These are phyloP conservation scores for Lasius fuliginosus DNA, from an alignment of 2,888 invertebrate species.

Conservation along the genomic window DNA sequence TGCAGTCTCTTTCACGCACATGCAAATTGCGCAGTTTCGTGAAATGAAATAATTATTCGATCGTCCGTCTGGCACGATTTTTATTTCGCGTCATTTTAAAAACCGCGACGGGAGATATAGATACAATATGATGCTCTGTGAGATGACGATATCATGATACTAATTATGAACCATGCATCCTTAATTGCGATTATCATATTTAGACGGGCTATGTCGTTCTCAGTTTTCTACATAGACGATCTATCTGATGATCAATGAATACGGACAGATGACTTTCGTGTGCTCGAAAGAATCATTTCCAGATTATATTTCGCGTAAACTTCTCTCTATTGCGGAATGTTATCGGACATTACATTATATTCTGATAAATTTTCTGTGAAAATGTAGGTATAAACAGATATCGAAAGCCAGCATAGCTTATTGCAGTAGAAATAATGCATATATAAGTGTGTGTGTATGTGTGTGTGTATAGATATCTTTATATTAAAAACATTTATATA, in stretches of 20 bases:
- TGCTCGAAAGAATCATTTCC: slow-evolving; percentile 47
- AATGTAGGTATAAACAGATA: slow-evolving; percentile 18
- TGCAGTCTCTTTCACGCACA: slow-evolving; percentile 7
- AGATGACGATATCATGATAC: slow-evolving; percentile 1
- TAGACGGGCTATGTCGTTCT: slow-evolving; percentile 40
- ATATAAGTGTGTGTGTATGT: slow-evolving; percentile 11
- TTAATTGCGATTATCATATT: slow-evolving; percentile 38
- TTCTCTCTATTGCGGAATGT: slow-evolving; percentile 42
- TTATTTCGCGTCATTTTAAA: background rate
- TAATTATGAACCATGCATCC: slow-evolving; percentile 38
- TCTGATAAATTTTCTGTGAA: background rate
- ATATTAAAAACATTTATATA: slow-evolving; percentile 35
- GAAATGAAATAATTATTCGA: slow-evolving; percentile 27
- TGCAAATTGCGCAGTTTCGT: background rate
- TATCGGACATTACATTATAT: slow-evolving; percentile 7
- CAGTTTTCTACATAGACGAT: slow-evolving; percentile 28
- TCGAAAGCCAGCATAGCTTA: slow-evolving; percentile 9
- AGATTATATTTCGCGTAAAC: slow-evolving; percentile 9
- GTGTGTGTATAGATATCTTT: slow-evolving; percentile 18
- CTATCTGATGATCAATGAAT: slow-evolving; percentile 39
- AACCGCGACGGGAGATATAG: background rate
- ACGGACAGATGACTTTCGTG: slow-evolving; percentile 23
- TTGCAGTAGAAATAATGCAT: slow-evolving; percentile 8
- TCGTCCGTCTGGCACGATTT: background rate
- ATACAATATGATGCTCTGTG: background rate